These are phyloP conservation scores for Odontomachus brunneus DNA, from an alignment of 1,140 invertebrate species.

Conservation along the genomic window DNA sequence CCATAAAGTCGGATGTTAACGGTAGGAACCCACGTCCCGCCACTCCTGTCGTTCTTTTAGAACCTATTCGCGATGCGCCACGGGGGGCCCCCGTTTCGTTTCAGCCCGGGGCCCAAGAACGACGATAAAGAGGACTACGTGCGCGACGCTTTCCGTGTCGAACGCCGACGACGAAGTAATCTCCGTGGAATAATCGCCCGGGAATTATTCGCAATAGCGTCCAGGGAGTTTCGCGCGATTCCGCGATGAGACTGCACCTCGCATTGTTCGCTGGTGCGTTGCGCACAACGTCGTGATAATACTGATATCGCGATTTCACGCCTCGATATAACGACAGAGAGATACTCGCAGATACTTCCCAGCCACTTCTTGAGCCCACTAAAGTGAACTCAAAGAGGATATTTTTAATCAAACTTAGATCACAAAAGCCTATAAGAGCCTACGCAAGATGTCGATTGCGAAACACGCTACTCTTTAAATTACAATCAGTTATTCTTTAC, in stretches of 20 bases:
- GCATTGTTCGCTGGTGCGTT: background rate
- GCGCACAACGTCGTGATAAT: background rate
- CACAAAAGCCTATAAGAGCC: too few species aligned
- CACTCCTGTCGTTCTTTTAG: constrained; percentile 67
- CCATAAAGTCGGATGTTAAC: constrained; percentile 78
- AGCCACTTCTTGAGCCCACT: background rate
- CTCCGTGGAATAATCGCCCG: constrained; percentile 26
- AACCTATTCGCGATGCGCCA: constrained; percentile 75
- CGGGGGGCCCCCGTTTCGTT: constrained; percentile 67
- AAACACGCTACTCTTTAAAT: too few species aligned
- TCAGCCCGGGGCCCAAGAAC: constrained; percentile 49
- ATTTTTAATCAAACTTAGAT: too few species aligned
- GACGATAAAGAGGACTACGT: constrained; percentile 68
- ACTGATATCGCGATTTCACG: background rate
- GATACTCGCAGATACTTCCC: background rate
- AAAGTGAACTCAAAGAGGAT: background rate
- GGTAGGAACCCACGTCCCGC: constrained; percentile 75
- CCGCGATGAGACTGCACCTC: background rate
- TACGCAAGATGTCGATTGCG: too few species aligned
- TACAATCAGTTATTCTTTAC: too few species aligned
- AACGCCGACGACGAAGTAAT: constrained; percentile 55
- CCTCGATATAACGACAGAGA: background rate
- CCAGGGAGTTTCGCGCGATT: background rate
- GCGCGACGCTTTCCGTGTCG: constrained; percentile 59
- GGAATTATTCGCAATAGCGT: constrained; percentile 26